Evolutionary conservation across 2,797 vertebrate genomes (phyloP).

Genomic region (Betta splendens): DNA sequence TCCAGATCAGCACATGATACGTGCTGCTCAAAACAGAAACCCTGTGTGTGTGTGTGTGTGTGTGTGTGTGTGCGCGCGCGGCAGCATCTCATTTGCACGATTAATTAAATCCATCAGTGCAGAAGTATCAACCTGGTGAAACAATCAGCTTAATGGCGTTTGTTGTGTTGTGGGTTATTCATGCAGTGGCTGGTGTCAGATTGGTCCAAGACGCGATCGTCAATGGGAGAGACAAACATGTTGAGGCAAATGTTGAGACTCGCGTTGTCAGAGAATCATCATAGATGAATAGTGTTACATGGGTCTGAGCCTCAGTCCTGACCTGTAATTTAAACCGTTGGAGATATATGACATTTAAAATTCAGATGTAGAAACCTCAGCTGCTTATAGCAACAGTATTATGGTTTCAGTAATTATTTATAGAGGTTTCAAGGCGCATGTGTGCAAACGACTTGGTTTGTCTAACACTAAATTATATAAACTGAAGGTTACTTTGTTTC

Average conservation of each 20-base stretch:
- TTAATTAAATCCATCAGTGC: slow-evolving; percentile 40
- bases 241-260: no score
- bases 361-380: not conserved
- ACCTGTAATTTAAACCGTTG: not conserved
- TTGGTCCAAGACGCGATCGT: slow-evolving; percentile 6
- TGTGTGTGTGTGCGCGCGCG: not conserved
- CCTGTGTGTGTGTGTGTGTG: not conserved
- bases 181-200: slow-evolving; percentile 32
- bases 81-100: slow-evolving; percentile 23
- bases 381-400: slow-evolving; percentile 1
- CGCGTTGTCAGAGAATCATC: no score
- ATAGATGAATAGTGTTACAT: no score
- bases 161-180: slow-evolving; percentile 35
- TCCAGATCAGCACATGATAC: no score
- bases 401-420: slow-evolving; percentile 8
- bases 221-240: not conserved
- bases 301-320: no score
- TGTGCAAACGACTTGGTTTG: not conserved
- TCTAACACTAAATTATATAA: no score
- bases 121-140: slow-evolving; percentile 34
- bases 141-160: slow-evolving; percentile 51
- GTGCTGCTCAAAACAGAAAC: slow-evolving; percentile 39
- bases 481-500: no score
- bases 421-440: not conserved
- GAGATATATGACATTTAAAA: not conserved